Conservation (phyloP, 2,888 invertebrate species). For the Ophioninae sp. region DNA sequence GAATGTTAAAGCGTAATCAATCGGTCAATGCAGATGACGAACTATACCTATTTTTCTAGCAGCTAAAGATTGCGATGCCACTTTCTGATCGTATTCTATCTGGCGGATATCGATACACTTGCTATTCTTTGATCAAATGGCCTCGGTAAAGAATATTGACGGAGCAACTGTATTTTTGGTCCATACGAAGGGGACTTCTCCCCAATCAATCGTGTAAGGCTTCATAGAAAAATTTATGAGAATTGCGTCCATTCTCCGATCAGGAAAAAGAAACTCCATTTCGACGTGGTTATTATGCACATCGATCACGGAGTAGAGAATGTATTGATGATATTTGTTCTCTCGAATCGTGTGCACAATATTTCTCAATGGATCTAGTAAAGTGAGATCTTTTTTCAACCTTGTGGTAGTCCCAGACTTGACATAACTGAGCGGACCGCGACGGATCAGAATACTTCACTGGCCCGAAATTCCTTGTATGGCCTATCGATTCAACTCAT, state of each 20-base stretch:
- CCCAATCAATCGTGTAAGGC: conserved; percentile 22
- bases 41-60: not conserved
- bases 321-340: conserved; percentile 9
- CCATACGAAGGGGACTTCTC: conserved; percentile 2
- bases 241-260: not conserved
- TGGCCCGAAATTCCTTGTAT: not conserved
- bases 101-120: not conserved
- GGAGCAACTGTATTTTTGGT: not conserved
- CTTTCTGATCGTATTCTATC: not conserved
- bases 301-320: conserved; percentile 18
- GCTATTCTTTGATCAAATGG: not conserved
- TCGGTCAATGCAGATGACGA: not conserved
- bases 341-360: not conserved
- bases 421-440: not conserved
- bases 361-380: not conserved
- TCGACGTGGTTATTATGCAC: conserved; percentile 27
- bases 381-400: not conserved
- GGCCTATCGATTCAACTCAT: not conserved
- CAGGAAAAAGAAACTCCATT: conserved; percentile 35
- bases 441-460: not conserved
- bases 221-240: conserved; percentile 23
- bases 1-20: not conserved
- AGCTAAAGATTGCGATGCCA: not conserved
- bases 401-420: not conserved
- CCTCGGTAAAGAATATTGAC: conserved; percentile 2